Percentiles rank a stretch among this genome's conserved stretches.
These are phyloP conservation scores for Romanogobio albipinnatus DNA, from an alignment of 2,113 vertebrate species.

Conservation along the genomic window DNA sequence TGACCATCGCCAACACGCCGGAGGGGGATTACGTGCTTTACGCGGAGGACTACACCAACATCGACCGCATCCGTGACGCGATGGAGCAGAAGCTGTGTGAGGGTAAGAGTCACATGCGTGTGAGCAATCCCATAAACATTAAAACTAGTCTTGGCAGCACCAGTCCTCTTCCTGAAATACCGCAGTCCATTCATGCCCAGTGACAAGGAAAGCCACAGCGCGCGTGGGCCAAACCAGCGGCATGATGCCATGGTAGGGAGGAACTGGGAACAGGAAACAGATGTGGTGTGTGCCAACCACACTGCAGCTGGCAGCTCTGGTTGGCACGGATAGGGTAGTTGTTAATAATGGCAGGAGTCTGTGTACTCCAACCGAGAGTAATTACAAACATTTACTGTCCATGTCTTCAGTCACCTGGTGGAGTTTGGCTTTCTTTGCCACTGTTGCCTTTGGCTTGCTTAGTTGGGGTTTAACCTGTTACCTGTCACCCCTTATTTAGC, in stretches of 20 bases:
- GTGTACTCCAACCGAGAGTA: not conserved
- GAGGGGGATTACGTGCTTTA: conserved; percentile 76
- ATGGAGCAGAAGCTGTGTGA: conserved; percentile 83
- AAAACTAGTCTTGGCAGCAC: not conserved
- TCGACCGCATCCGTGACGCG: conserved; percentile 75
- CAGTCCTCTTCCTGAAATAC: not conserved
- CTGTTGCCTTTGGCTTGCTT: too few relatives aligned
- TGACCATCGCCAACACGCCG: conserved; percentile 78
- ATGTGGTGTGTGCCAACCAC: conserved; percentile 21
- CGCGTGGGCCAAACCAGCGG: conserved; percentile 34
- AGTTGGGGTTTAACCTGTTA: too few relatives aligned
- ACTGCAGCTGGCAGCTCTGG: not conserved
- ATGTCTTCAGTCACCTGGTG: too few relatives aligned
- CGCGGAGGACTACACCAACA: conserved; percentile 79
- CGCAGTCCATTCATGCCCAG: conserved; percentile 35
- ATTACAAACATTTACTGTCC: not conserved
- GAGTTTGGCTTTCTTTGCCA: too few relatives aligned
- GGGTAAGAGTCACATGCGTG: conserved; percentile 63
- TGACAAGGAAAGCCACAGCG: conserved; percentile 24
- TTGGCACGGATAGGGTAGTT: not conserved
- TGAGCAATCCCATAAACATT: not conserved
- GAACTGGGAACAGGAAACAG: not conserved
- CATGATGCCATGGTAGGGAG: conserved; percentile 24
- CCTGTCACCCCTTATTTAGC: too few relatives aligned
- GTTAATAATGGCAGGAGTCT: not conserved